Evolutionary conservation across 1,140 invertebrate genomes (phyloP).

Genomic region (Dinoponera quadriceps): DNA sequence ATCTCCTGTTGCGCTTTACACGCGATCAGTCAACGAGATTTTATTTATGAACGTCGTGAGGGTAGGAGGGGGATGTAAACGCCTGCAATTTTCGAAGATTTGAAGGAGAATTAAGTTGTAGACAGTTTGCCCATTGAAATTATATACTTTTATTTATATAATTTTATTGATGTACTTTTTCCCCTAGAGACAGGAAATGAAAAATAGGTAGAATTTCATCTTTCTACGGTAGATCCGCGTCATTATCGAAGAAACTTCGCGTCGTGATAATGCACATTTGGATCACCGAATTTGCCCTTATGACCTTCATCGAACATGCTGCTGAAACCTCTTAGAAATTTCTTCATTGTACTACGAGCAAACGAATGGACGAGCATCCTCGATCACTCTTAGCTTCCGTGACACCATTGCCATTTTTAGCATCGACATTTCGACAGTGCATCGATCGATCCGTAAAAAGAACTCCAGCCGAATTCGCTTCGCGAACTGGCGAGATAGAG

Average conservation of each 20-base stretch:
- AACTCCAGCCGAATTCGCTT: constrained; percentile 40
- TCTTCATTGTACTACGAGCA: neutral
- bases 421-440: constrained; percentile 45
- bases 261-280: neutral
- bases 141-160: neutral
- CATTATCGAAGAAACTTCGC: no score
- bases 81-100: neutral
- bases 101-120: neutral
- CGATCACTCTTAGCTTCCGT: constrained; percentile 20
- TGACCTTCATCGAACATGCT: neutral
- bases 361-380: constrained; percentile 17
- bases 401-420: constrained; percentile 61
- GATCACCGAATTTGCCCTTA: neutral
- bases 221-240: no score
- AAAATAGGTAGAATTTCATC: no score
- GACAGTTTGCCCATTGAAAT: no score
- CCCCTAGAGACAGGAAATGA: no score
- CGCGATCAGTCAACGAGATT: no score
- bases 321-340: neutral
- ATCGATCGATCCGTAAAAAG: constrained; percentile 55
- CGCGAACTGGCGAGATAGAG: neutral
- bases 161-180: no score
- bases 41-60: no score
- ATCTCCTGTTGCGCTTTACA: no score
- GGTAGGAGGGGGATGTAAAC: no score